These are phyloP conservation scores for Papilio polyxenes DNA, from an alignment of 1,140 invertebrate genomes.

Conservation along the genomic window DNA sequence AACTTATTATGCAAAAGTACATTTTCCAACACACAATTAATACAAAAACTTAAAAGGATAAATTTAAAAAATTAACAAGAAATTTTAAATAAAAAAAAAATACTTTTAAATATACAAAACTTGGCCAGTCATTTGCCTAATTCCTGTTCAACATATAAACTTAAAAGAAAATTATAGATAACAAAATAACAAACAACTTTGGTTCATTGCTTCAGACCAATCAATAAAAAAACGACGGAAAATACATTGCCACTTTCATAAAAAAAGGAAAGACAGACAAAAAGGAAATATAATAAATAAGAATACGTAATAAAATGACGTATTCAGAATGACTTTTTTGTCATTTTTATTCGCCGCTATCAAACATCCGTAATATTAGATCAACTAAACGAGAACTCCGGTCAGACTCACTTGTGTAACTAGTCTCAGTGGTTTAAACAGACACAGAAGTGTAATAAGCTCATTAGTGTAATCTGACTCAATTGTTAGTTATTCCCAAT, in stretches of 20 bases:
- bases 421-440: too few species aligned
- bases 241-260: background rate
- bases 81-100: background rate
- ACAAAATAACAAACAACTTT: constrained; percentile 5
- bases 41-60: too few species aligned
- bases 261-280: background rate
- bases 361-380: background rate
- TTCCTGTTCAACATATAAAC: background rate
- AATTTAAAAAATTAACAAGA: background rate
- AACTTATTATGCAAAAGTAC: background rate
- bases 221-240: background rate
- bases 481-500: too few species aligned
- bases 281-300: background rate
- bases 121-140: background rate
- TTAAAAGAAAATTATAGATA: background rate
- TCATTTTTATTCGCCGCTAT: too few species aligned
- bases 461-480: background rate
- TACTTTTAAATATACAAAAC: background rate
- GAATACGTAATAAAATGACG: background rate
- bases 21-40: background rate
- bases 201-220: constrained; percentile 1
- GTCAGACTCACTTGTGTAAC: background rate
- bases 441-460: background rate
- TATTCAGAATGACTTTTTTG: too few species aligned
- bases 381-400: background rate